phyloP scores from a whole-genome alignment of 2,888 invertebrate species.

The Nemoura dubitans region DNA sequence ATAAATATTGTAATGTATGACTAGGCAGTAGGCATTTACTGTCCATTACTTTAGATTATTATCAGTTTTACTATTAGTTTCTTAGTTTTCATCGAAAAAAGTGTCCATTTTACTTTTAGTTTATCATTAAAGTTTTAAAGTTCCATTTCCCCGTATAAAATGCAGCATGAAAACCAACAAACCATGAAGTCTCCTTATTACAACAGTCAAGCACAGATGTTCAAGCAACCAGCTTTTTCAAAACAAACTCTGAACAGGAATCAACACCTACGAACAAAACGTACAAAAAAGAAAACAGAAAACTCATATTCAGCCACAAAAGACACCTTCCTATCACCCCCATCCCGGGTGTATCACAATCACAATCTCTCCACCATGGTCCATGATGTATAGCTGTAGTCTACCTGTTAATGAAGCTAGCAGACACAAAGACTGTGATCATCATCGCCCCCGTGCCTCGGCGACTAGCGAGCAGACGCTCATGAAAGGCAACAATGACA shows the following conservation, averaged over 20 bases:
- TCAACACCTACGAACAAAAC: background rate
- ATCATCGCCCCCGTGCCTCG: background rate
- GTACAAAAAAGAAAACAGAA: background rate
- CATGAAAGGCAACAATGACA: background rate
- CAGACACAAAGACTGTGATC: background rate
- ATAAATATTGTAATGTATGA: too few species aligned
- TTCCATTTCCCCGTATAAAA: too few species aligned
- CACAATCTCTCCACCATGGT: background rate
- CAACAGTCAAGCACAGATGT: too few species aligned
- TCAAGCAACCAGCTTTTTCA: background rate
- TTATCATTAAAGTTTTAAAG: too few species aligned
- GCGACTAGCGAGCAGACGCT: background rate
- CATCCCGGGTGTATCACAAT: background rate
- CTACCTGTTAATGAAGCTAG: conserved; percentile 13
- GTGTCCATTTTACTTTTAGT: too few species aligned
- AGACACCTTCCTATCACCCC: background rate
- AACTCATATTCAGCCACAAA: conserved; percentile 2
- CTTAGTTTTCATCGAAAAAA: too few species aligned
- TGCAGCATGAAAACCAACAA: too few species aligned
- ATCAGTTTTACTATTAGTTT: too few species aligned
- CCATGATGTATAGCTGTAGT: background rate
- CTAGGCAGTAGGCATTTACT: too few species aligned
- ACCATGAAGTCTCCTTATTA: too few species aligned
- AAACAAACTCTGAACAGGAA: background rate
- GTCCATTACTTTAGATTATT: too few species aligned